A percentile compares a stretch with the other conserved stretches of the same genome.
These are phyloP conservation scores for Saiga tatarica DNA, from an alignment of 2,113 vertebrate species.

Conservation along the genomic window DNA sequence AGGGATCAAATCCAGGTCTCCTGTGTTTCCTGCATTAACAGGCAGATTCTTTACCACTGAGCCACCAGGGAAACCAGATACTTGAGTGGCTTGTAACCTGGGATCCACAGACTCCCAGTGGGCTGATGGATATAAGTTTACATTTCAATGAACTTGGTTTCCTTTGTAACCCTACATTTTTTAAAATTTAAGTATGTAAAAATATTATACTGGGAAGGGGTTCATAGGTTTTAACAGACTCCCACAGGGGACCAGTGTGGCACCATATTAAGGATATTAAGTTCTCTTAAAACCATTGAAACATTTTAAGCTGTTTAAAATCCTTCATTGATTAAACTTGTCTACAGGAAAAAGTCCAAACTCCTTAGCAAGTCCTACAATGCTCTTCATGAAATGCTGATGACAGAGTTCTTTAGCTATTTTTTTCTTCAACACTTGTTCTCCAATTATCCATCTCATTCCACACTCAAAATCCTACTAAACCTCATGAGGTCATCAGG, in stretches of 20 bases:
- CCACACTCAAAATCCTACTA: not conserved
- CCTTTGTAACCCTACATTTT: not conserved
- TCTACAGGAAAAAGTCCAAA: not conserved
- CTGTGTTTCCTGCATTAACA: not conserved
- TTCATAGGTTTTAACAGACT: not conserved
- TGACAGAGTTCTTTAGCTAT: not conserved
- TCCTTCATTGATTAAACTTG: not conserved
- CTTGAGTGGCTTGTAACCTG: not conserved
- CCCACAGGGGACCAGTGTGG: not conserved
- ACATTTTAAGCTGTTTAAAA: slow-evolving; percentile 9
- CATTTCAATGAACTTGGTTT: not conserved
- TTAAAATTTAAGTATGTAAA: slow-evolving; percentile 12
- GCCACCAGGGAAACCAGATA: not conserved
- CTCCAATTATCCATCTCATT: not conserved
- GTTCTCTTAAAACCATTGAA: slow-evolving; percentile 6
- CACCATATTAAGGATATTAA: not conserved
- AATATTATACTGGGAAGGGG: not conserved
- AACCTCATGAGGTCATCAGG: not conserved
- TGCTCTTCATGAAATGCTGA: not conserved
- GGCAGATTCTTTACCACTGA: not conserved
- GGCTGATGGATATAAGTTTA: not conserved
- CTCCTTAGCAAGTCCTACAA: not conserved
- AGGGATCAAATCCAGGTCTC: not conserved
- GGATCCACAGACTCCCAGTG: not conserved
- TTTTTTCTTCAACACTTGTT: not conserved